Evolutionary conservation across 2,113 vertebrate species (phyloP).

Genomic region (Apus apus): DNA sequence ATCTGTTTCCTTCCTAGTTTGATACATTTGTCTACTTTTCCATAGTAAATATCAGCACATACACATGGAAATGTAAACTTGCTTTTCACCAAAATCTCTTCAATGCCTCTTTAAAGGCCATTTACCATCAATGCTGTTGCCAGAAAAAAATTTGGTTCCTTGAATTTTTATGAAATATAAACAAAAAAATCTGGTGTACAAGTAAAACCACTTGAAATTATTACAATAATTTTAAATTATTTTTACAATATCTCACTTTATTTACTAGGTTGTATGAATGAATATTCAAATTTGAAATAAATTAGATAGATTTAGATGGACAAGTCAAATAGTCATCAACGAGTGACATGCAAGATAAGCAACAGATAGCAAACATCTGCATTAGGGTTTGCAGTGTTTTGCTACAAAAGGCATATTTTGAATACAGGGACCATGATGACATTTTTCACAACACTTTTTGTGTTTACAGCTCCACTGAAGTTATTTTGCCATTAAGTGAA

Average conservation of each 20-base stretch:
- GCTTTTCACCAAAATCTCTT: not conserved
- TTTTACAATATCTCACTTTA: not conserved
- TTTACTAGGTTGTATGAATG: not conserved
- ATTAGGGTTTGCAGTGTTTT: not conserved
- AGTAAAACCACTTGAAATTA: not conserved
- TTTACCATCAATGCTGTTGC: not conserved
- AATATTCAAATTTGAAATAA: not conserved
- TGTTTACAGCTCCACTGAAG: not conserved
- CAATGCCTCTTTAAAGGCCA: not conserved
- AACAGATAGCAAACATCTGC: not conserved
- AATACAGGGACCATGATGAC: not conserved
- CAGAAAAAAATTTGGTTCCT: not conserved
- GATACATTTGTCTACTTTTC: not conserved
- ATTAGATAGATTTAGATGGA: not conserved
- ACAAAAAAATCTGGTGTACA: not conserved
- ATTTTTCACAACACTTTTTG: not conserved
- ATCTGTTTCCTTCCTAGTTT: not conserved
- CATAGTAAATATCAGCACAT: not conserved
- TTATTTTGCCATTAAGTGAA: not conserved
- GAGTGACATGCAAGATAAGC: not conserved
- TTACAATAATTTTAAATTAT: not conserved
- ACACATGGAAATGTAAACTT: not conserved
- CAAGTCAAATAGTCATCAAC: not conserved
- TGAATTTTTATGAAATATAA: not conserved
- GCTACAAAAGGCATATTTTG: not conserved